Base-by-base conservation (phyloP, 2,888 invertebrate genomes). In the Nebria salina region DNA sequence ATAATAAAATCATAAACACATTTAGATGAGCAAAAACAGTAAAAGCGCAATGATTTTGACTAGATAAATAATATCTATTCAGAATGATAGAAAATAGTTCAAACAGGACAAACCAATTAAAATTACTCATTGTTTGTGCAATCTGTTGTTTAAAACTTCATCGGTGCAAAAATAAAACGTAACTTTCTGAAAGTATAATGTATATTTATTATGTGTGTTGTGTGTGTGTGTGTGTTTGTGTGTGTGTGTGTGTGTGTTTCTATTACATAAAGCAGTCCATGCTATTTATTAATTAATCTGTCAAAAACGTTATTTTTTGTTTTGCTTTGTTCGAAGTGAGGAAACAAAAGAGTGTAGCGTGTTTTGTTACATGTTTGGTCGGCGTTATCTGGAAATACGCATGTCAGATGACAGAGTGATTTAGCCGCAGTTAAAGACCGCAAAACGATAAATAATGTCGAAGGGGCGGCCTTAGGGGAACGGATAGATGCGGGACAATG, bases 371-470 rank as follows among this genome's bases (percentile, higher is more conserved):
- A 54, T 54, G 54, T 54, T 54, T 11, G 54, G 54, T 54, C 54
- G 54, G 54, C 64, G 54, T 75, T 75, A 75, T 75, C 75, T 43
- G 15, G 25, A 43, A 72, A n/a, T 65, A 65, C 64, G 75, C 75
- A 70, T 70, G 80, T 80, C 80, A 80, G 79, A 78, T 42, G 74
- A 80, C 75, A 80, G 75, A 75, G 75, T 80, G 80, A 80, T 80
- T 80, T 80, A 75, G 70, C 75, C 72, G 72, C 75, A 80, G 75
- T 75, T 80, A 80, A 80, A 80, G 75, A 80, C 80, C 80, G 75
- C 80, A 80, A 80, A 80, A 80, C 80, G 80, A 80, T 80, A 80
- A 80, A 80, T 80, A 80, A 80, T 80, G 70, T 25, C 25, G 26
- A 72, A 25, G 75, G 75, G 75, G 80, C 13, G 74, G 42, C 73